Base-by-base conservation (phyloP, 2,113 vertebrate species). In the Butorides virescens region DNA sequence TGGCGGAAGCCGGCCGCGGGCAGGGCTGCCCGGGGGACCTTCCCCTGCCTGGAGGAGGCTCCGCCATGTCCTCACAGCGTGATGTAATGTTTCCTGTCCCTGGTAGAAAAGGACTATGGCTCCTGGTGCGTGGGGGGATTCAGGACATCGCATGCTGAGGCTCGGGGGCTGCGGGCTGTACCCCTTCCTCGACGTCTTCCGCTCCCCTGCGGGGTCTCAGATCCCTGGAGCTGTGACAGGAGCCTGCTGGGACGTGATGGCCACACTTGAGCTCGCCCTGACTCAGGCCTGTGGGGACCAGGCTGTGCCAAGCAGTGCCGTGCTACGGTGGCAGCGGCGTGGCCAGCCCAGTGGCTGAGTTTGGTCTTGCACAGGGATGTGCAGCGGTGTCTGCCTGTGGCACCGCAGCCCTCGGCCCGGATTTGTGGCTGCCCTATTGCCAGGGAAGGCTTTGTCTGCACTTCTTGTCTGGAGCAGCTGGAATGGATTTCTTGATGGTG, bases 301-400 rank as follows among this genome's bases (percentile, higher is more conserved):
- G 23, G 52, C 58, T 34, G 58, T 71, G 63, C 50, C 56, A 58
- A 32, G 61, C 65, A 15, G 75, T 32, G 47, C 58, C 4, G 0
- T 11, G 23, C 26, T 8, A 3, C 0, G 5, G 32, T 20, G 56
- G 44, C 53, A 73, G 53, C 1, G 1, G 18, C n/a, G 30, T 46
- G 73, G 29, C 26, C 4, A 11, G 26, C 29, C 7, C 30, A 19
- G 56, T 5, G 44, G 32, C 20, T 16, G 73, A 25, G 25, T 30
- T 32, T 30, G 59, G 16, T 34, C 42, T 27, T 12, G 21, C 27
- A 14, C 49, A 10, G 56, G 21, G 76, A 11, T 22, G 44, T 15
- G 47, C 30, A 22, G 32, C 0, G 2, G 32, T 9, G 22, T 17
- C n/a, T 49, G 61, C 22, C 30, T 0, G 0, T 37, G 46, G 59